Base-by-base conservation (phyloP, 2,113 vertebrate species). In the Vulpes lagopus region DNA sequence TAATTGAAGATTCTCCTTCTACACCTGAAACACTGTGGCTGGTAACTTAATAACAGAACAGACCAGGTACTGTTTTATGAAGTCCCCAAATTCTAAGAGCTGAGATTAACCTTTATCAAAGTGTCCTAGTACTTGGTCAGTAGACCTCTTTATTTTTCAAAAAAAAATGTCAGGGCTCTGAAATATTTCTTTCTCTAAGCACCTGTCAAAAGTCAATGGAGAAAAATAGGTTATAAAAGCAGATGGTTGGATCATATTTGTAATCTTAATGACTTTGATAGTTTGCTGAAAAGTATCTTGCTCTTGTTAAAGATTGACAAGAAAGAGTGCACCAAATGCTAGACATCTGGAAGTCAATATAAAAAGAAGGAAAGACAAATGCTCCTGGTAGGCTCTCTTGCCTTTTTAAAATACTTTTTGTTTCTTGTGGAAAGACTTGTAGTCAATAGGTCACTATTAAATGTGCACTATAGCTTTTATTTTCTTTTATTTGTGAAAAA, bases 211-310 rank as follows among this genome's bases (percentile, higher is more conserved):
- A 92, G 49, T 79, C 60, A 65, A 32, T 53, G 60, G 22, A 64
- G 43, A 62, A 81, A 91, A 32, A 62, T 27, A 59, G 11, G 19
- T 15, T 69, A 12, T 86, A 71, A 85, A 95, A 89, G n/a, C 59
- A 95, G 93, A 79, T 89, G 71, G 38, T 6, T 89, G n/a, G 14
- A 43, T 96, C 11, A 30, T 91, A 78, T 73, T 82, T 62, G 73
- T 89, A 55, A 38, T 55, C 73, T 94, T 83, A 90, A 92, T 53
- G 74, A 62, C 57, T 90, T 67, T 57, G 57, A 83, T 73, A 64
- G 14, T 64, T 91, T 83, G 32, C 51, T 79, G 38, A 55, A 35
- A 83, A 74, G 22, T 49, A 11, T 22, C n/a, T 65, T 82, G 7
- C 65, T 89, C n/a, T 67, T 38, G 3, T 1, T 79, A 35, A 82